Evolutionary conservation across 2,113 vertebrate genomes (phyloP).

Genomic region (Puffinus mauretanicus): DNA sequence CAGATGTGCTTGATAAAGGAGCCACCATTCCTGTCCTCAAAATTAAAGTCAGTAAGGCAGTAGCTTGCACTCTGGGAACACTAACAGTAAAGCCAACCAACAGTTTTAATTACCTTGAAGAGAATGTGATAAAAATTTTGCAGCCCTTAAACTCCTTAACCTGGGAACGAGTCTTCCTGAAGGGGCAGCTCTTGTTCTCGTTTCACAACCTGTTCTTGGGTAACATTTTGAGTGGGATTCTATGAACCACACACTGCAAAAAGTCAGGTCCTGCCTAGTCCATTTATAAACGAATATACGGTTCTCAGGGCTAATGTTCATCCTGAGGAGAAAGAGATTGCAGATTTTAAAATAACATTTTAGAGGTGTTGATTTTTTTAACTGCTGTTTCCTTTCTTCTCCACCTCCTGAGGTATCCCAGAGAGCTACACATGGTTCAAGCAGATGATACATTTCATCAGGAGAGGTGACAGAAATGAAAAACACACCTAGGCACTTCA

Average conservation of each 20-base stretch:
- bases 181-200: not conserved
- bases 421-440: not conserved
- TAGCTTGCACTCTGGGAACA: not conserved
- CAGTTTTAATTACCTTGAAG: not conserved
- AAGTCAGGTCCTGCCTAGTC: not conserved
- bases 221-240: not conserved
- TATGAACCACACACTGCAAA: not conserved
- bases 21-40: not conserved
- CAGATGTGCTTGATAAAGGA: not conserved
- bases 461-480: slow-evolving; percentile 28
- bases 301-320: not conserved
- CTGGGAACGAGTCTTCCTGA: not conserved
- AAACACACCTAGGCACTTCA: not conserved
- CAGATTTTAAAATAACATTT: not conserved
- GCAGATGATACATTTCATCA: not conserved
- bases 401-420: not conserved
- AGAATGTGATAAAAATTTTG: not conserved
- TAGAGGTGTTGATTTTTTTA: not conserved
- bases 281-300: not conserved
- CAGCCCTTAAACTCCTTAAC: not conserved
- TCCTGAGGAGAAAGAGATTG: not conserved
- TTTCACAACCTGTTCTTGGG: not conserved
- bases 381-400: not conserved
- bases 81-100: not conserved
- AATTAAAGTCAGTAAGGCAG: not conserved